These are phyloP conservation scores for Tricholaema leucomelas DNA, from an alignment of 2,113 vertebrate species.

Conservation along the genomic window DNA sequence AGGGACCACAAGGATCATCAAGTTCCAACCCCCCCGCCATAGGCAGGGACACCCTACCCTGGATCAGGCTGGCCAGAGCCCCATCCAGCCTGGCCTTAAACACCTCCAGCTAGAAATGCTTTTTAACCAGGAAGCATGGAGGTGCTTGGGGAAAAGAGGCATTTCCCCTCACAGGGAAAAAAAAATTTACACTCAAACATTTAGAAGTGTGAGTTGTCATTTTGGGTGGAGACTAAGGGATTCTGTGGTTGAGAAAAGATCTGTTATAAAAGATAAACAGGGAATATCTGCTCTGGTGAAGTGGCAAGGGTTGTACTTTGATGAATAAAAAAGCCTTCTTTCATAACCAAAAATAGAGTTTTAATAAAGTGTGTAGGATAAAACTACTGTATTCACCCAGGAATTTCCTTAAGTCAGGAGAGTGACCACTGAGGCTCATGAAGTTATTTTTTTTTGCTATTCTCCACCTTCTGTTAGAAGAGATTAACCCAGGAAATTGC, in stretches of 20 bases:
- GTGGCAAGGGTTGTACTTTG: background rate
- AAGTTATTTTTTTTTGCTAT: background rate
- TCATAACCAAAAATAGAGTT: background rate
- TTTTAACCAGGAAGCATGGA: background rate
- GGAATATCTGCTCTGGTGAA: background rate
- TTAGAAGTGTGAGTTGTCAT: background rate
- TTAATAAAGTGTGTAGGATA: background rate
- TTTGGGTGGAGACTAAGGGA: background rate
- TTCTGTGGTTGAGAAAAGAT: background rate
- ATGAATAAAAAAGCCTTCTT: background rate
- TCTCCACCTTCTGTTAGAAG: background rate
- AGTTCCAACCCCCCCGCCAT: too few species aligned
- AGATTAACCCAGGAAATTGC: conserved; percentile 22
- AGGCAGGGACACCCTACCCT: too few species aligned
- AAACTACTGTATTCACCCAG: background rate
- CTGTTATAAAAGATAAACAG: background rate
- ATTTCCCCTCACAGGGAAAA: background rate
- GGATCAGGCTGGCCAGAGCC: too few species aligned
- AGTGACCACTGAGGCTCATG: background rate
- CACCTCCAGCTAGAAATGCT: background rate
- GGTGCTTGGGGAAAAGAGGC: background rate
- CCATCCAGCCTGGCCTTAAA: too few species aligned
- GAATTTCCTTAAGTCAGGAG: background rate
- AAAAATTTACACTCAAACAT: background rate
- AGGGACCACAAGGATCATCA: too few species aligned